Conservation (phyloP, 1,140 invertebrate species). For the Odontomachus brunneus region DNA sequence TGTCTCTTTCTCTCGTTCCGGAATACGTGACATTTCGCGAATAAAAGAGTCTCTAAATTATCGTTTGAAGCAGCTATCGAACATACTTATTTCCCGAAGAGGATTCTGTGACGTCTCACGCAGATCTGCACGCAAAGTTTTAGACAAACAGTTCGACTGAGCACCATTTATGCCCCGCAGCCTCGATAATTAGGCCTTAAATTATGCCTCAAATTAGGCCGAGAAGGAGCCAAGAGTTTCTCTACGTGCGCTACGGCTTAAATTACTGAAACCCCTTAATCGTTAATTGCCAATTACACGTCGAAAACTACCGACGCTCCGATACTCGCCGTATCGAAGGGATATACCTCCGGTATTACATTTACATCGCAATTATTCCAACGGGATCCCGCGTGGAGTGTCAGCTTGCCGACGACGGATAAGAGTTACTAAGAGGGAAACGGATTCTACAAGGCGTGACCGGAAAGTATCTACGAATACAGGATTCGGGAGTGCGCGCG, state of each 20-base stretch:
- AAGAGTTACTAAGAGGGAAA: constrained; percentile 32
- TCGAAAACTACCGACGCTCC: not conserved
- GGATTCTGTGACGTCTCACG: not conserved
- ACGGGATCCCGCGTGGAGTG: not conserved
- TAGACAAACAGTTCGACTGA: not conserved
- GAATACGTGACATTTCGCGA: constrained; percentile 53
- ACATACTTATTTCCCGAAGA: not conserved
- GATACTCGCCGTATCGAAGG: not conserved
- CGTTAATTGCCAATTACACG: not conserved
- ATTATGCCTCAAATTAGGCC: not conserved
- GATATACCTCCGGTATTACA: not conserved
- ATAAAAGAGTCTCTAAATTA: constrained; percentile 49
- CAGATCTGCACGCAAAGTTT: not conserved
- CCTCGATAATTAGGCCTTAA: not conserved
- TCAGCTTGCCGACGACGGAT: constrained; percentile 31
- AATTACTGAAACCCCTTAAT: not conserved
- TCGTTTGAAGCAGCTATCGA: constrained; percentile 16
- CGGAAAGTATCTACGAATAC: constrained; percentile 18
- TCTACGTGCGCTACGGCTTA: not conserved
- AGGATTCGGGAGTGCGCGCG: constrained; percentile 22
- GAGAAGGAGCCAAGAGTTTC: constrained; percentile 1
- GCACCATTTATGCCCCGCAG: not conserved
- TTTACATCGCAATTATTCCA: constrained; percentile 21
- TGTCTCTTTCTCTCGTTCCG: no score
- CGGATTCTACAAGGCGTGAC: constrained; percentile 25